A percentile compares a stretch with the other conserved stretches of the same genome.
Conservation (phyloP, 2,797 vertebrate species). For the Florisuga fusca region DNA sequence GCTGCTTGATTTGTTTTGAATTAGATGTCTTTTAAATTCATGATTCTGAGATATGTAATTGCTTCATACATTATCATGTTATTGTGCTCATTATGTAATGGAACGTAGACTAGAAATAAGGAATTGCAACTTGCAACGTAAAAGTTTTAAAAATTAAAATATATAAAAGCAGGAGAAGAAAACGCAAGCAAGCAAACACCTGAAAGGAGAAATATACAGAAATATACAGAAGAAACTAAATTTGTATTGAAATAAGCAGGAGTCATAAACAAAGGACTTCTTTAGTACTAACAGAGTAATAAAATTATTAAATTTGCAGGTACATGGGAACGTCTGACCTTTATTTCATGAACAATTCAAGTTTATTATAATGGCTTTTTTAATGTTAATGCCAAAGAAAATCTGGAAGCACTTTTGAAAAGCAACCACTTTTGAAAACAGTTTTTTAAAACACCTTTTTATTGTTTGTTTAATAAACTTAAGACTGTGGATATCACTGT, state of each 20-base stretch:
- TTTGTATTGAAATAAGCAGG: conserved; percentile 18
- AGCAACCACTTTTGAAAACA: neutral
- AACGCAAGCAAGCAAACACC: neutral
- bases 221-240: neutral
- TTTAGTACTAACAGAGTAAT: neutral
- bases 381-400: neutral
- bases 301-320: conserved; percentile 28
- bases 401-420: neutral
- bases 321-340: neutral
- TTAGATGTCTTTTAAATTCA: conserved; percentile 8
- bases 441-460: neutral
- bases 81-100: neutral
- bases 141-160: neutral
- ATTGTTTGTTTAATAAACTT: neutral
- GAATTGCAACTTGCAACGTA: neutral
- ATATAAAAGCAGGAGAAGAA: neutral
- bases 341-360: conserved; percentile 27
- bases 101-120: neutral
- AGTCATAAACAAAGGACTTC: neutral
- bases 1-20: conserved; percentile 1
- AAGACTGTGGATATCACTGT: neutral
- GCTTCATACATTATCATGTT: neutral
- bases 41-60: neutral
- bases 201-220: neutral
- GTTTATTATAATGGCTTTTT: neutral